A percentile compares a stretch with the other conserved stretches of the same genome.
phyloP scores from a whole-genome alignment of 2,113 vertebrate species.

The Suncus etruscus region DNA sequence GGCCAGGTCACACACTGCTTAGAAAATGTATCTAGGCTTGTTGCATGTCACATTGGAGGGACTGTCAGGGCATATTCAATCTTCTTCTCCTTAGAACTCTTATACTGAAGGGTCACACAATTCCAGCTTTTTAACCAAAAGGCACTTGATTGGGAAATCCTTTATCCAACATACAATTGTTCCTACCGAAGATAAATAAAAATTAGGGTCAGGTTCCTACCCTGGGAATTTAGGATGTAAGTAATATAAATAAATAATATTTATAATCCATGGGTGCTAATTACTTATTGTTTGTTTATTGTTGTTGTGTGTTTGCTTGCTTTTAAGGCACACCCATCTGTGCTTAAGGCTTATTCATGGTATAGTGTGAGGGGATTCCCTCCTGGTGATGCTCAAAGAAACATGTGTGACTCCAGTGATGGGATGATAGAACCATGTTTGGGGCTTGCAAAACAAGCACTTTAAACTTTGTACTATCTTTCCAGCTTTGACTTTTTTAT shows the following conservation, averaged over 20 bases:
- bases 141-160: neutral
- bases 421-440: no score
- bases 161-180: neutral
- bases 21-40: neutral
- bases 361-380: no score
- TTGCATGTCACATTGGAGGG: neutral
- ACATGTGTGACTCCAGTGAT: no score
- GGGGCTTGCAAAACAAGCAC: no score
- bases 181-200: neutral
- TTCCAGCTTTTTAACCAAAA: conserved; percentile 2
- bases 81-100: neutral
- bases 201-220: neutral
- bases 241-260: neutral
- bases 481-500: neutral
- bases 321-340: no score
- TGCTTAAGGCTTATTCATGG: no score
- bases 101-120: neutral
- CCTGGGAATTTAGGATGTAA: neutral
- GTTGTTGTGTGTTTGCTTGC: no score
- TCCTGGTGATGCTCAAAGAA: no score
- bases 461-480: no score
- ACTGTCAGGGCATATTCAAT: neutral
- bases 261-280: neutral
- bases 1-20: neutral
- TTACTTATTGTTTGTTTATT: no score